Evolutionary conservation across 2,113 vertebrate genomes (phyloP).

Genomic region (Rhombomys opimus): DNA sequence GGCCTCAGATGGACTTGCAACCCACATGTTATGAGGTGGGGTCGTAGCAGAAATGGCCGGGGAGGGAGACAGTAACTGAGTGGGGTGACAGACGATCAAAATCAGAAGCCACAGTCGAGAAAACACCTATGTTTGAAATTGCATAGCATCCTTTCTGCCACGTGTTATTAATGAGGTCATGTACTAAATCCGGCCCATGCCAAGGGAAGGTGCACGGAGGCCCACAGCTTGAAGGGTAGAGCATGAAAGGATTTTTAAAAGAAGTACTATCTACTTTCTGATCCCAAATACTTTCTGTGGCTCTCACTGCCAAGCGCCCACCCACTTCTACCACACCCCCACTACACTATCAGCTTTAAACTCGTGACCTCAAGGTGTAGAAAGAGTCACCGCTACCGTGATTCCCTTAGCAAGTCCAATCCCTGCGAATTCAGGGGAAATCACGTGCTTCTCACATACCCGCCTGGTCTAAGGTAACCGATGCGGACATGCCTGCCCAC

Average conservation of each 20-base stretch:
- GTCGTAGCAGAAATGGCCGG: neutral
- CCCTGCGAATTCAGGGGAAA: neutral
- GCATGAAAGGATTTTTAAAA: neutral
- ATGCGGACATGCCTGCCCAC: neutral
- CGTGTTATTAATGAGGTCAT: neutral
- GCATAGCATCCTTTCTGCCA: neutral
- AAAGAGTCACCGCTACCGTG: no score
- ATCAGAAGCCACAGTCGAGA: neutral
- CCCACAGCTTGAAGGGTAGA: neutral
- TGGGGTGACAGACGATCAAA: neutral
- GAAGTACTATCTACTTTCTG: neutral
- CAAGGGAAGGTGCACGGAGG: neutral
- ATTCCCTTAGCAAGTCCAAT: neutral
- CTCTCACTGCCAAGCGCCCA: neutral
- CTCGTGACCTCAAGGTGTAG: neutral
- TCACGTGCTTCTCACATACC: neutral
- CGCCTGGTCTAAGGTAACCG: neutral
- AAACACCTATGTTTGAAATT: neutral
- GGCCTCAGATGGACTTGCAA: no score
- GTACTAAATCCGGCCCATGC: neutral
- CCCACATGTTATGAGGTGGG: neutral
- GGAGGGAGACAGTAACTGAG: neutral
- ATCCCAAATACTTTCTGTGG: neutral
- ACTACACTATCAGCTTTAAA: neutral
- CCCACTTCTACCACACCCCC: accelerated